Conservation (phyloP, 2,888 invertebrate genomes). For the Orchesella flavescens region DNA sequence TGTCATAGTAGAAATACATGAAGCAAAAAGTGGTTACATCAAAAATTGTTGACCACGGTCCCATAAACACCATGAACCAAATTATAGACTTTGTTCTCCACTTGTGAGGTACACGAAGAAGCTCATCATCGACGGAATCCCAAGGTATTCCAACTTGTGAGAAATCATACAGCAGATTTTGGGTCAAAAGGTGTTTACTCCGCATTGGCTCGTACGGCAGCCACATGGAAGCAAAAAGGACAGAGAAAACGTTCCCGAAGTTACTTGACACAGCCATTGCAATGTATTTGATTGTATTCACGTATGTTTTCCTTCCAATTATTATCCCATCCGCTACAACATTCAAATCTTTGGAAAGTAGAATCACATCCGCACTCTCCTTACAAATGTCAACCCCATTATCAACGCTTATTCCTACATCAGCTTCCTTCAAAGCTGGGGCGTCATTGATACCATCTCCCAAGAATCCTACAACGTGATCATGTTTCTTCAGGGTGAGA, state of each 20-base stretch:
- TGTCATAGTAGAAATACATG: constrained; percentile 42
- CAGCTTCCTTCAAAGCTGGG: constrained; percentile 51
- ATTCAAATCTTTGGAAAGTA: constrained; percentile 51
- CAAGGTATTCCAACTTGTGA: constrained; percentile 61
- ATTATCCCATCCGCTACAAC: constrained; percentile 44
- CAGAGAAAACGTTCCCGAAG: constrained; percentile 61
- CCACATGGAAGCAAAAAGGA: constrained; percentile 59
- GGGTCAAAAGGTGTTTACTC: constrained; percentile 43
- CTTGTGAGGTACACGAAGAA: constrained; percentile 42
- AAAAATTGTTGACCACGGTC: constrained; percentile 61
- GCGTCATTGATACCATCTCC: constrained; percentile 64
- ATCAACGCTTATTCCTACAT: constrained; percentile 59
- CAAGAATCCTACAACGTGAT: constrained; percentile 53
- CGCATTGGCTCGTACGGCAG: constrained; percentile 56
- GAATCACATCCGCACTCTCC: constrained; percentile 57
- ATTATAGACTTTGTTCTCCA: constrained; percentile 55
- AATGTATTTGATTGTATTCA: constrained; percentile 63
- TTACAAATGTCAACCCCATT: constrained; percentile 58
- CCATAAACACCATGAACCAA: constrained; percentile 58
- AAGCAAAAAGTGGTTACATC: constrained; percentile 53
- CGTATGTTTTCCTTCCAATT: constrained; percentile 54
- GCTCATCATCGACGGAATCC: constrained; percentile 53
- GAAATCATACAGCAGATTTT: constrained; percentile 61
- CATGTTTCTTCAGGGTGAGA: constrained; percentile 19
- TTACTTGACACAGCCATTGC: constrained; percentile 61